Percentiles rank a stretch among this genome's conserved stretches.
Evolutionary conservation across 2,888 invertebrate genomes (phyloP).

Genomic region (Xanthostigma xanthostigma): DNA sequence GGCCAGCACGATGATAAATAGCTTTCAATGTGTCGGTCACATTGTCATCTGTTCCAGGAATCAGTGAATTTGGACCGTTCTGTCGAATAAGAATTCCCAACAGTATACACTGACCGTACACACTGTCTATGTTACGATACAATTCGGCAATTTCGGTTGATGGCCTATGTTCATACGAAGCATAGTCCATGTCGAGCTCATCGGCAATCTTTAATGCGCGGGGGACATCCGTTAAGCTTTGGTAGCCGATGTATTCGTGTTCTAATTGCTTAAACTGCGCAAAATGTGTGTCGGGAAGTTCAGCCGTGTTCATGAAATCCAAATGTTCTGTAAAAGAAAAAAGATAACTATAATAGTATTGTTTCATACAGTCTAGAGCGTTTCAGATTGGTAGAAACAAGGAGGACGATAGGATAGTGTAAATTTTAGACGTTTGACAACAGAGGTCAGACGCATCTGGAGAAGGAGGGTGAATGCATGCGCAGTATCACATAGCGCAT

Average conservation of each 20-base stretch:
- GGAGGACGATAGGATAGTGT: no score
- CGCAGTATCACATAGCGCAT: no score
- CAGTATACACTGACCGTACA: conserved; percentile 68
- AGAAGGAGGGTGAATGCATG: no score
- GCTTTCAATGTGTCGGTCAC: conserved; percentile 54
- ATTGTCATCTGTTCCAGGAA: conserved; percentile 37
- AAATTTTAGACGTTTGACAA: no score
- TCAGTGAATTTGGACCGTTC: conserved; percentile 66
- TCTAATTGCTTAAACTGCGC: conserved; percentile 77
- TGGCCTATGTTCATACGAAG: conserved; percentile 40
- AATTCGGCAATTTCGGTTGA: conserved; percentile 62
- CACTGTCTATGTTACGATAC: conserved; percentile 50
- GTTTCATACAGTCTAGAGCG: no score
- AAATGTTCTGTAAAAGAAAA: conserved; percentile 59
- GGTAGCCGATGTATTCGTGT: conserved; percentile 87
- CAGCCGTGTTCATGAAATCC: conserved; percentile 83
- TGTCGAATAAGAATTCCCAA: conserved; percentile 68
- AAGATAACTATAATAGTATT: no score
- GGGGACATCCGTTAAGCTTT: conserved; percentile 89
- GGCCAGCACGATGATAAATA: conserved; percentile 72
- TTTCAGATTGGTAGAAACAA: no score
- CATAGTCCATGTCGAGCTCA: conserved; percentile 24
- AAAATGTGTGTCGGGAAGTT: conserved; percentile 46
- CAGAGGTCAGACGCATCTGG: no score
- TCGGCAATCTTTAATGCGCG: conserved; percentile 62